Conservation (phyloP, 2,888 invertebrate genomes). For the Incurvaria masculella region DNA sequence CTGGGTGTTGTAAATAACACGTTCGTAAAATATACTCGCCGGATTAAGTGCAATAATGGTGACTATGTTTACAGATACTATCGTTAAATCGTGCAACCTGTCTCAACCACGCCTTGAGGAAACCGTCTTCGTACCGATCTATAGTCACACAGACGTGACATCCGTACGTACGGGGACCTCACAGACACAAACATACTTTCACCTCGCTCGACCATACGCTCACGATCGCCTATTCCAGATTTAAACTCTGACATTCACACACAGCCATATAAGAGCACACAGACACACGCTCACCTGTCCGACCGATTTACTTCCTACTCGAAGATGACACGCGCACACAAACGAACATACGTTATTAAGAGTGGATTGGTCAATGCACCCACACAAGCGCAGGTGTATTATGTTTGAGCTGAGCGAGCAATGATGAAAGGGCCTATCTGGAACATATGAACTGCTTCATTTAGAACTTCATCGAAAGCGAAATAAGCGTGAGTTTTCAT, state of each 20-base stretch:
- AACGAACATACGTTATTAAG: neutral
- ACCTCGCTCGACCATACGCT: neutral
- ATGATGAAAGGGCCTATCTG: neutral
- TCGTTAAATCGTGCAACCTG: slow-evolving; percentile 2
- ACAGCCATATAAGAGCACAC: neutral
- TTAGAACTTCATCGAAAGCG: neutral
- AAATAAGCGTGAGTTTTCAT: neutral
- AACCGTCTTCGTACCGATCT: neutral
- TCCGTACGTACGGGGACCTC: neutral
- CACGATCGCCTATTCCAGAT: neutral
- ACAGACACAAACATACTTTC: neutral
- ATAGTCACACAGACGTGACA: neutral
- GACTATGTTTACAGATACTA: neutral
- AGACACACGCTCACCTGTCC: neutral
- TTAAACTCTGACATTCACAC: neutral
- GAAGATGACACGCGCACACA: neutral
- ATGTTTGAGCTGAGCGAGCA: neutral
- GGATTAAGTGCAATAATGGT: neutral
- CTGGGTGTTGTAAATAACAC: too few species aligned
- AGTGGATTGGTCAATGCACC: neutral
- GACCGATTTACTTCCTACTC: neutral
- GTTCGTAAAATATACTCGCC: neutral
- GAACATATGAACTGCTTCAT: neutral
- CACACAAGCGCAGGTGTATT: neutral
- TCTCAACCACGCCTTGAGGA: slow-evolving; percentile 1